Evolutionary conservation across 2,888 invertebrate genomes (phyloP).

Genomic region (Pseudococcus viburni): DNA sequence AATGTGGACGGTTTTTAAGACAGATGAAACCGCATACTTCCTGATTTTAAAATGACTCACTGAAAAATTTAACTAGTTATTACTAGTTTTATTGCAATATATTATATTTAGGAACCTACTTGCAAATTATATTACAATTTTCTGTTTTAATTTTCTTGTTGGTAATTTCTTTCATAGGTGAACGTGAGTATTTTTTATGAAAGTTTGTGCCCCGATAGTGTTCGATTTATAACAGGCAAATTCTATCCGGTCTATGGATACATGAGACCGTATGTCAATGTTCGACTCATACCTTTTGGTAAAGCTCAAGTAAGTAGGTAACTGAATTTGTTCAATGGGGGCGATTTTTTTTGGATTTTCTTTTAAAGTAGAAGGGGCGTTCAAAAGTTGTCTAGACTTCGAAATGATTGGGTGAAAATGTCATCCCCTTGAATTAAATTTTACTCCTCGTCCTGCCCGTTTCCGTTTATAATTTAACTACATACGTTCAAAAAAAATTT

Average conservation of each 20-base stretch:
- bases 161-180: constrained; percentile 49
- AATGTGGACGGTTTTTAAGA: not conserved
- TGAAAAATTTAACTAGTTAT: not conserved
- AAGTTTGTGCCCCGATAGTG: constrained; percentile 67
- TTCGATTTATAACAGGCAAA: constrained; percentile 64
- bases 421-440: too few species aligned
- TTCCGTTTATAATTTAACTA: too few species aligned
- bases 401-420: too few species aligned
- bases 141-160: not conserved
- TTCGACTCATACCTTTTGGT: constrained; percentile 67
- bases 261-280: constrained; percentile 64
- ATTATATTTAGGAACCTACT: not conserved
- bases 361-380: not conserved
- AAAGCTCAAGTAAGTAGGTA: constrained; percentile 67
- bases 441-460: too few species aligned
- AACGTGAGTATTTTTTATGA: constrained; percentile 68
- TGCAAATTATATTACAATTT: not conserved
- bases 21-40: not conserved
- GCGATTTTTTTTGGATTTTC: not conserved
- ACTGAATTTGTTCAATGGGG: not conserved
- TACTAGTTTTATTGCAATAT: not conserved
- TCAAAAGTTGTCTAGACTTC: too few species aligned
- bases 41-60: not conserved
- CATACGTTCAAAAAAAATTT: too few species aligned
- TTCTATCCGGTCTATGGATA: constrained; percentile 65